Conservation (phyloP, 2,797 vertebrate species). For the Crenuchus spilurus region DNA sequence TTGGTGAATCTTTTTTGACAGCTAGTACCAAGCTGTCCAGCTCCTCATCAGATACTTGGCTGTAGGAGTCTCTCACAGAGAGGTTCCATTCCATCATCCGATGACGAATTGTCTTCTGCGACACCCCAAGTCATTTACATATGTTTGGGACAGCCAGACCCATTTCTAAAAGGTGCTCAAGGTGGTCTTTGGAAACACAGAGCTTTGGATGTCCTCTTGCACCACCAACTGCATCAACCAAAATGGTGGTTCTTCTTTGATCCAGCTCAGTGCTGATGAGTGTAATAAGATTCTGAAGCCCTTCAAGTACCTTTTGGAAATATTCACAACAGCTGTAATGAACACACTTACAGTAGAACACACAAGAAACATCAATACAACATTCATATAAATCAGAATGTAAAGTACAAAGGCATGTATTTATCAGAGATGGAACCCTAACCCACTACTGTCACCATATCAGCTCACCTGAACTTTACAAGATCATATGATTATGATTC, state of each 20-base stretch:
- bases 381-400: neutral
- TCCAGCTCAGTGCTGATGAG: no score
- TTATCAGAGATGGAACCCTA: neutral
- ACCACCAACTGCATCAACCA: neutral
- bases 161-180: neutral
- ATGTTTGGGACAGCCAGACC: neutral
- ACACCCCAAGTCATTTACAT: neutral
- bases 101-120: neutral
- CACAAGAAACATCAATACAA: neutral
- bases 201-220: neutral
- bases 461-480: no score
- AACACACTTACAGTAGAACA: neutral
- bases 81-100: neutral
- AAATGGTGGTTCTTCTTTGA: neutral
- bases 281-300: neutral
- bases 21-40: conserved; percentile 17
- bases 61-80: conserved; percentile 3
- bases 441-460: no score
- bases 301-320: neutral
- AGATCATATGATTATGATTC: no score
- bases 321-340: neutral
- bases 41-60: conserved; percentile 16
- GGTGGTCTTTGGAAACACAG: neutral
- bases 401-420: neutral
- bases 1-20: conserved; percentile 12